Conservation (phyloP, 2,888 invertebrate genomes). For the Aethes cnicana region DNA sequence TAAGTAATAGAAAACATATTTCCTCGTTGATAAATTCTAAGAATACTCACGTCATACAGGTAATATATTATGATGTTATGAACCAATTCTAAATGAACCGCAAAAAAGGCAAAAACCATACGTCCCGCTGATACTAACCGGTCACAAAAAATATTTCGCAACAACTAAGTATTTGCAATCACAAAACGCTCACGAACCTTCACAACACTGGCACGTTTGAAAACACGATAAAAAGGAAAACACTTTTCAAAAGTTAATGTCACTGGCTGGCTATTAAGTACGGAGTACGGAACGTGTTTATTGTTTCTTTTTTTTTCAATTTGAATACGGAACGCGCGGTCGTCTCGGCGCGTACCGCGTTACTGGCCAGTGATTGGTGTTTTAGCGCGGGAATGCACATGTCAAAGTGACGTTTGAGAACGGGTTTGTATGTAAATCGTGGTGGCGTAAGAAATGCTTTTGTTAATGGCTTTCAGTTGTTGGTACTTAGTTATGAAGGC, state of each 20-base stretch:
- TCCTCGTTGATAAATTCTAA: no score
- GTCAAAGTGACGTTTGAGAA: constrained; percentile 36
- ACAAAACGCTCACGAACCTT: constrained; percentile 54
- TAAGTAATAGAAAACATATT: no score
- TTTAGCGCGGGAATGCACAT: constrained; percentile 63
- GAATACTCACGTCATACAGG: no score
- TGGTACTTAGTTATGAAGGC: background rate
- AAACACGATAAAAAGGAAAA: constrained; percentile 24
- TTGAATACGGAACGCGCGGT: constrained; percentile 48
- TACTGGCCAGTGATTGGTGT: constrained; percentile 65
- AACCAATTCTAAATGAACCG: constrained; percentile 12
- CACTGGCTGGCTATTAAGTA: constrained; percentile 30
- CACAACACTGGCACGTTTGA: constrained; percentile 28
- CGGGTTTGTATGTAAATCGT: constrained; percentile 21
- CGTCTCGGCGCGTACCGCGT: constrained; percentile 51
- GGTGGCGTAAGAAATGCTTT: constrained; percentile 6
- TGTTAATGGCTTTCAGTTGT: background rate
- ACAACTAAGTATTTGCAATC: constrained; percentile 51
- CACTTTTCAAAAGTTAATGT: constrained; percentile 26
- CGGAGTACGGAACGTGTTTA: constrained; percentile 12
- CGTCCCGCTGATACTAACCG: constrained; percentile 23
- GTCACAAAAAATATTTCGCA: constrained; percentile 56
- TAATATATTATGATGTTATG: no score
- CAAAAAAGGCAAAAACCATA: constrained; percentile 25
- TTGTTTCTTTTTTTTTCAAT: background rate